Base-by-base conservation (phyloP, 1,140 invertebrate species). In the Musca vetustissima region DNA sequence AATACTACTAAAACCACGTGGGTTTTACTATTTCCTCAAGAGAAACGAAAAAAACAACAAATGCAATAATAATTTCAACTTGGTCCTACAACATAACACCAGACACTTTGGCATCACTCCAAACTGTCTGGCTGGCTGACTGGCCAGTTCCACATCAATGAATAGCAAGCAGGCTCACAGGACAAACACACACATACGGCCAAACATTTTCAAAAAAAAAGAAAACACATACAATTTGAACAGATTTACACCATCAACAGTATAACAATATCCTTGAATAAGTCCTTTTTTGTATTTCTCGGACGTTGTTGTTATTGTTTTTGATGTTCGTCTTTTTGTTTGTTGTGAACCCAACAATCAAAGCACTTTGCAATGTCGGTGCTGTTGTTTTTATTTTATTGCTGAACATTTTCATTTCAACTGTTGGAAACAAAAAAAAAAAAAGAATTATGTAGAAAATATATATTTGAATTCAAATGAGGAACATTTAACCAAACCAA, bases 21-120 rank as follows among this genome's bases (percentile, higher is more conserved):
- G 28, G 28, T 43, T 43, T 43, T 8, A 43, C 6, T 13, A 11
- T 43, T 43, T 43, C 36, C 36, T 43, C 36, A 4, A 43, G 36
- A 43, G 36, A 43, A 43, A 43, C n/a, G n/a, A n/a, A n/a, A 43
- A 43, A 4, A 7, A 43, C 11, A 43, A 43, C 11, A 43, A 43
- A 43, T 43, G 13, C 36, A 4, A 43, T 43, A 13, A 11, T 8
- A 11, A 43, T 13, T 43, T 43, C 13, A 61, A 19, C 36, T 36
- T 61, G 32, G 28, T 61, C 36, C 57, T 19, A 43, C 17, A 43
- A 61, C 32, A 61, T 21, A 61, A 32, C 8, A 61, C n/a, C 57
- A 61, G 57, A 61, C 57, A 61, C 19, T 17, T 61, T 61, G 57
- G 57, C 57, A 61, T 43, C 57, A 61, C 57, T 61, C 57, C 57